These are phyloP conservation scores for Ciconia nigra DNA, from an alignment of 2,797 vertebrate species.

Conservation along the genomic window DNA sequence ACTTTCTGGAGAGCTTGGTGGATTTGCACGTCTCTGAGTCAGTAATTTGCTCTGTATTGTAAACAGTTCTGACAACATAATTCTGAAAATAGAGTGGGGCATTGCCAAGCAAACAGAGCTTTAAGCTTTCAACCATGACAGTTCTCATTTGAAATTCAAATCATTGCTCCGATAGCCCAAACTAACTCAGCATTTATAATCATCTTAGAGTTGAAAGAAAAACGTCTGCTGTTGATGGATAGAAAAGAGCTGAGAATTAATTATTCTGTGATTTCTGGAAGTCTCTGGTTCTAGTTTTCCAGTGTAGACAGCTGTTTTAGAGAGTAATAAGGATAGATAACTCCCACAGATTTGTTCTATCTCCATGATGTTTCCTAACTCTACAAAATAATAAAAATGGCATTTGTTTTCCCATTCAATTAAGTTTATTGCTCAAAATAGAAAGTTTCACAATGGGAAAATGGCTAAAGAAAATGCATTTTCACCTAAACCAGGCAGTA, in stretches of 20 bases:
- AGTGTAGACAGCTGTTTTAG: not conserved
- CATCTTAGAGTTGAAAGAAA: not conserved
- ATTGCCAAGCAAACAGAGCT: not conserved
- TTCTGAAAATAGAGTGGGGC: not conserved
- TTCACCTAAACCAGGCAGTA: not conserved
- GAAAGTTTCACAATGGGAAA: not conserved
- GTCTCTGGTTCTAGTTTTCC: not conserved
- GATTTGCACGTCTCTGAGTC: not conserved
- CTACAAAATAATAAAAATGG: not conserved
- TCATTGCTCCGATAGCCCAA: not conserved
- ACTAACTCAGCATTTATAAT: not conserved
- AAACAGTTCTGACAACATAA: slow-evolving; percentile 25
- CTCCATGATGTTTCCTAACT: not conserved
- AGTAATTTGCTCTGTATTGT: slow-evolving; percentile 2
- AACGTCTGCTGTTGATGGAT: not conserved
- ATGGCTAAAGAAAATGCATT: not conserved
- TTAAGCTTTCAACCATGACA: not conserved
- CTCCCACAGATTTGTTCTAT: not conserved
- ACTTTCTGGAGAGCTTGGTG: not conserved
- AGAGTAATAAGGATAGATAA: not conserved
- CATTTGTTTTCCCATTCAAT: not conserved
- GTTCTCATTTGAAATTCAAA: slow-evolving; percentile 24
- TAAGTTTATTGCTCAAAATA: not conserved
- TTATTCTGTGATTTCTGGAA: not conserved
- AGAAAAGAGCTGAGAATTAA: not conserved